Conservation (phyloP, 2,888 invertebrate species). For the Aphodius granarius region DNA sequence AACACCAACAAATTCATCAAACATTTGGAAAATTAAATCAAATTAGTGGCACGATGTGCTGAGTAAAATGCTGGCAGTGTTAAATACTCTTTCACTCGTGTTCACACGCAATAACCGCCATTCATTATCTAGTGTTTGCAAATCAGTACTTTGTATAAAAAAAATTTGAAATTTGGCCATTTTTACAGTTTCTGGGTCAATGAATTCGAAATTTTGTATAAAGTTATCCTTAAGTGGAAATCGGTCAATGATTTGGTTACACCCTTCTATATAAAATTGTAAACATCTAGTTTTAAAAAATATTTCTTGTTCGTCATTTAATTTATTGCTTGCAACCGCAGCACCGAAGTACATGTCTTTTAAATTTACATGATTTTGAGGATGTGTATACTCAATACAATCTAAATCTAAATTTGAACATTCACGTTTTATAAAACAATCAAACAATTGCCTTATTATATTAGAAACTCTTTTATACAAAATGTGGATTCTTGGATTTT, state of each 20-base stretch:
- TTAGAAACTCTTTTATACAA: not conserved
- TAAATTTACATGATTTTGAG: not conserved
- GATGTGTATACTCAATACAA: not conserved
- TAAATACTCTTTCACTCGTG: too few relatives aligned
- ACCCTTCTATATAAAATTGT: not conserved
- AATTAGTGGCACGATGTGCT: too few relatives aligned
- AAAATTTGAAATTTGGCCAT: not conserved
- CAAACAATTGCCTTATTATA: not conserved
- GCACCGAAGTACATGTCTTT: conserved; percentile 5
- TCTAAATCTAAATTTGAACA: not conserved
- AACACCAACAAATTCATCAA: too few relatives aligned
- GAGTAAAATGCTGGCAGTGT: too few relatives aligned
- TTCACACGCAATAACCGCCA: conserved; percentile 3
- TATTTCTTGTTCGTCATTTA: not conserved
- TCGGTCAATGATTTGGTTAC: conserved; percentile 1
- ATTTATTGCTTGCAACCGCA: not conserved
- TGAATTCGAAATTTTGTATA: not conserved
- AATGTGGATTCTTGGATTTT: not conserved
- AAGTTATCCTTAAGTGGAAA: conserved; percentile 3
- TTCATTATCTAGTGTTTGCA: not conserved
- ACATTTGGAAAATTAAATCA: too few relatives aligned
- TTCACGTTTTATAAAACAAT: not conserved
- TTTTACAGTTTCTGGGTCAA: not conserved
- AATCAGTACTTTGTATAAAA: not conserved
- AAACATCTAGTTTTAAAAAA: conserved; percentile 1